Conservation (phyloP, 2,888 invertebrate species). For the Trichopria drosophilae region DNA sequence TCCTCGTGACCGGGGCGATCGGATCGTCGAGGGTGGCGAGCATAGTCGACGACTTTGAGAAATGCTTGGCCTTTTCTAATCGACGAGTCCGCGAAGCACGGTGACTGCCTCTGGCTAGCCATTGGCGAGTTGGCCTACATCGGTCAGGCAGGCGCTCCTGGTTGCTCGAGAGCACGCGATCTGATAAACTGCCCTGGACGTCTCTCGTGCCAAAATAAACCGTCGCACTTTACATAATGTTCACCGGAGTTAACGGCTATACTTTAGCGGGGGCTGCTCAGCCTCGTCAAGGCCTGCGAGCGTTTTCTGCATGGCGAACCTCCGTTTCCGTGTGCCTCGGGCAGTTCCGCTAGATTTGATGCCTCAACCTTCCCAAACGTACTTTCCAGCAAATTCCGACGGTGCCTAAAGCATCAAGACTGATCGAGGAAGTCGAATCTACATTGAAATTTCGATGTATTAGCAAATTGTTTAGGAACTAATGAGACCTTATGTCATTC, state of each 20-base stretch:
- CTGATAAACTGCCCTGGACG: slow-evolving; percentile 50
- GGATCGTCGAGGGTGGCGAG: slow-evolving; percentile 25
- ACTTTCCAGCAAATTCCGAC: too few relatives aligned
- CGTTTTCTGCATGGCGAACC: slow-evolving; percentile 38
- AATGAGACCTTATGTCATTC: too few relatives aligned
- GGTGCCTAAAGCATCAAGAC: too few relatives aligned
- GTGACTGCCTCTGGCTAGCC: slow-evolving; percentile 37
- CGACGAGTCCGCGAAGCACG: slow-evolving; percentile 39
- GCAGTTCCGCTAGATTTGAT: too few relatives aligned
- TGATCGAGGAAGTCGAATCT: too few relatives aligned
- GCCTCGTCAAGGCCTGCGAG: slow-evolving; percentile 35
- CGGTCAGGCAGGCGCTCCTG: slow-evolving; percentile 37
- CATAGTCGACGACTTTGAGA: slow-evolving; percentile 31
- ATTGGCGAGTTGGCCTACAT: slow-evolving; percentile 48
- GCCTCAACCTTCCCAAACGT: too few relatives aligned
- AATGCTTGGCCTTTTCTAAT: slow-evolving; percentile 40
- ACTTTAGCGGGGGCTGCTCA: too few relatives aligned
- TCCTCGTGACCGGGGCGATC: slow-evolving; percentile 30
- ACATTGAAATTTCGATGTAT: too few relatives aligned
- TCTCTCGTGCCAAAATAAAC: slow-evolving; percentile 55
- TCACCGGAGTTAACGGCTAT: too few relatives aligned
- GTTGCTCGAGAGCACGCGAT: slow-evolving; percentile 54
- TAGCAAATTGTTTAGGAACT: too few relatives aligned
- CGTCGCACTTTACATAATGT: slow-evolving; percentile 56
- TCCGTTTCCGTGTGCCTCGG: slow-evolving; percentile 45